Percentiles rank a stretch among this genome's conserved stretches.
Conservation (phyloP, 2,797 vertebrate species). For the Tadarida brasiliensis region DNA sequence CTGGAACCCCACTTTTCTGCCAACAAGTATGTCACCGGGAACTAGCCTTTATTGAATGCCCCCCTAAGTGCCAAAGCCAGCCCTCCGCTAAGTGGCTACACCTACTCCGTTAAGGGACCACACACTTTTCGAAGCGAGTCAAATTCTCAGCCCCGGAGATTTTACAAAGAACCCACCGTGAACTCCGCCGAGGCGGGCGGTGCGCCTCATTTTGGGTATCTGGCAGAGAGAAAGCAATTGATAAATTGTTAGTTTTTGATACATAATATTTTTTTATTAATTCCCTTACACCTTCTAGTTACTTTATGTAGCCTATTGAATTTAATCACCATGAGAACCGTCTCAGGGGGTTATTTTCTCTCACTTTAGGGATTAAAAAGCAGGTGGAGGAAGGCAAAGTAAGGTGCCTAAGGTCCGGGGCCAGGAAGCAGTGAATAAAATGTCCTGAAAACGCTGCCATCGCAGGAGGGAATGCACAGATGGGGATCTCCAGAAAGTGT, state of each 20-base stretch:
- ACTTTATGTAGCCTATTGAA: constrained; percentile 9
- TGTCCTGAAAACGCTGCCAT: not conserved
- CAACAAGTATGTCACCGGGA: not conserved
- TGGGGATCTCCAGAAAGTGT: not conserved
- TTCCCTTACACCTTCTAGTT: not conserved
- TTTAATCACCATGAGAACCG: not conserved
- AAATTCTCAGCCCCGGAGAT: not conserved
- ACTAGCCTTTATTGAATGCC: not conserved
- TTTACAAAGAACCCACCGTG: not conserved
- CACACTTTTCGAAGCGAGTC: not conserved
- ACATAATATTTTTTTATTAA: not conserved
- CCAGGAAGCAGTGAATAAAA: not conserved
- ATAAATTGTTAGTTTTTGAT: not conserved
- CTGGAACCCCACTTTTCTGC: not conserved
- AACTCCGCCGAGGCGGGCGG: not conserved
- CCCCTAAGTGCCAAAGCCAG: not conserved
- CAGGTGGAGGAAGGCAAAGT: not conserved
- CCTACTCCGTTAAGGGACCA: not conserved
- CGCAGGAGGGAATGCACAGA: not conserved
- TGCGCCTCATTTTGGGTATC: not conserved
- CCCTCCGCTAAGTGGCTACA: not conserved
- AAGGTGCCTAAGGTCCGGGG: not conserved
- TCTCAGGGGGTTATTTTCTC: not conserved
- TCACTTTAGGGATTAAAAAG: constrained; percentile 12
- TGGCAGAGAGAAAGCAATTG: not conserved